These are phyloP conservation scores for Protonemura montana DNA, from an alignment of 2,888 invertebrate genomes.

Conservation along the genomic window DNA sequence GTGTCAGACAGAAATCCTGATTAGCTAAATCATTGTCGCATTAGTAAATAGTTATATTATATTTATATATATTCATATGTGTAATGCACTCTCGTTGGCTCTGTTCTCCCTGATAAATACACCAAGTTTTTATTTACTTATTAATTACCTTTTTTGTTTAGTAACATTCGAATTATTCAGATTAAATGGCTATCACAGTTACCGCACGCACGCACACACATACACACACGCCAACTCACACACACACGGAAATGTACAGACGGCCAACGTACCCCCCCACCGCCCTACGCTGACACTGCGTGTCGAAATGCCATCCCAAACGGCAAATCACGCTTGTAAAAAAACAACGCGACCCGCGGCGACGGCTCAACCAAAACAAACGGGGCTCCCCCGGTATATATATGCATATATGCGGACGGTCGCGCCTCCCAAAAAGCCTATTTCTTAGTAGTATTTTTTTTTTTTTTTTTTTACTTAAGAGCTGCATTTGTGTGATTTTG, in stretches of 20 bases:
- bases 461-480: background rate
- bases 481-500: background rate
- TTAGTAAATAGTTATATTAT: slow-evolving; percentile 22
- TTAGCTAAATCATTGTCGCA: background rate
- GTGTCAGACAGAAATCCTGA: background rate
- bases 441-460: too few species aligned
- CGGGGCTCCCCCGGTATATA: background rate
- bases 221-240: slow-evolving; percentile 45
- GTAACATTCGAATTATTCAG: slow-evolving; percentile 26
- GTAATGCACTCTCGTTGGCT: slow-evolving; percentile 42
- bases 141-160: background rate
- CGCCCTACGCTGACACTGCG: background rate
- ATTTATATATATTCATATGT: slow-evolving; percentile 43
- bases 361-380: background rate
- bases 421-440: background rate
- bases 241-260: slow-evolving; percentile 29
- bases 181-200: slow-evolving; percentile 49
- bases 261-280: slow-evolving; percentile 21
- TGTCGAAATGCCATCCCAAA: background rate
- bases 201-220: slow-evolving; percentile 47
- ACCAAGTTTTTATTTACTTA: slow-evolving; percentile 44
- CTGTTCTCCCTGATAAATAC: slow-evolving; percentile 48
- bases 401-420: background rate
- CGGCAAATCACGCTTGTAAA: background rate
- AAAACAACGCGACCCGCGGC: background rate